phyloP scores from a whole-genome alignment of 1,140 invertebrate species.

The Zaprionus camerounensis region DNA sequence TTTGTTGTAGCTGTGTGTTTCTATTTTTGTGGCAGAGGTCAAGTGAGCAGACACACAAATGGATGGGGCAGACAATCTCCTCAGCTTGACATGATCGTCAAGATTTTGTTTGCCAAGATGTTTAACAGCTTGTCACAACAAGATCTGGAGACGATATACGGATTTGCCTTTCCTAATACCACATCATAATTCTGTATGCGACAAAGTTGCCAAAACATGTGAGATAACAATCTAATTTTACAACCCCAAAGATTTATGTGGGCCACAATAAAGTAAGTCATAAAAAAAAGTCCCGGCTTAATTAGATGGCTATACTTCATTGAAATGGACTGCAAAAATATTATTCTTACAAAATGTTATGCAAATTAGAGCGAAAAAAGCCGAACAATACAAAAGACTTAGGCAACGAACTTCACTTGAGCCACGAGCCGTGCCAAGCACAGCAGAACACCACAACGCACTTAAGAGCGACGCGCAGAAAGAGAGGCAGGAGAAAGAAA shows the following conservation, averaged over 20 bases:
- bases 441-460: slow-evolving; percentile 15
- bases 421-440: slow-evolving; percentile 52
- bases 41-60: slow-evolving; percentile 70
- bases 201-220: slow-evolving; percentile 30
- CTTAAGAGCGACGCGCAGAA: slow-evolving; percentile 21
- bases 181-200: slow-evolving; percentile 13
- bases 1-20: slow-evolving; percentile 54
- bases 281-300: slow-evolving; percentile 37
- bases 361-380: slow-evolving; percentile 55
- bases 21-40: slow-evolving; percentile 62
- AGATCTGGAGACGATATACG: slow-evolving; percentile 11
- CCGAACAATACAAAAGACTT: slow-evolving; percentile 58
- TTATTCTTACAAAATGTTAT: slow-evolving; percentile 59
- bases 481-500: not conserved
- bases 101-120: slow-evolving; percentile 43
- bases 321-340: slow-evolving; percentile 47
- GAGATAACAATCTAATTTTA: slow-evolving; percentile 14
- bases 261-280: slow-evolving; percentile 7
- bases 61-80: slow-evolving; percentile 56
- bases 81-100: slow-evolving; percentile 50
- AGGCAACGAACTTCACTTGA: slow-evolving; percentile 53
- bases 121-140: slow-evolving; percentile 38
- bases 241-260: slow-evolving; percentile 30
- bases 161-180: slow-evolving; percentile 25
- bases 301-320: slow-evolving; percentile 45